These are phyloP conservation scores for Nothocercus julius DNA, from an alignment of 2,113 vertebrate species.

Conservation along the genomic window DNA sequence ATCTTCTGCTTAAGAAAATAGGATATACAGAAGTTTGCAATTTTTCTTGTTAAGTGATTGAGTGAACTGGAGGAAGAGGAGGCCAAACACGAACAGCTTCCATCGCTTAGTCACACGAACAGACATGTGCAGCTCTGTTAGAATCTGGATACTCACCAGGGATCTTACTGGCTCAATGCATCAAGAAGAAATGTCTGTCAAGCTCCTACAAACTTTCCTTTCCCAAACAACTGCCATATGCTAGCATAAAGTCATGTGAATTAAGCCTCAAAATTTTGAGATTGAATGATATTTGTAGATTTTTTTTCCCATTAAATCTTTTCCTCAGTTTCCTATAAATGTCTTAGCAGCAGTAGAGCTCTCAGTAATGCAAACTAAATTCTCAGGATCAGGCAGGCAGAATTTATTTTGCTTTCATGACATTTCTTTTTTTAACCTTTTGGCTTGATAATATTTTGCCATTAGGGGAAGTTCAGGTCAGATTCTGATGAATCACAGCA, in stretches of 20 bases:
- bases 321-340: neutral
- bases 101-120: conserved; percentile 17
- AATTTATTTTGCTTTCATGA: neutral
- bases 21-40: neutral
- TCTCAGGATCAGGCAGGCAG: neutral
- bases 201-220: conserved; percentile 55
- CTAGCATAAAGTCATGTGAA: conserved; percentile 25
- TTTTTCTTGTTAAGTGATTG: neutral
- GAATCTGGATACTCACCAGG: conserved; percentile 56
- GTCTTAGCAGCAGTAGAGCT: neutral
- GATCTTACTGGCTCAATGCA: conserved; percentile 53
- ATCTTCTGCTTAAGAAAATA: neutral
- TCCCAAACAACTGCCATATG: conserved; percentile 55
- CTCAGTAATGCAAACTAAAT: neutral
- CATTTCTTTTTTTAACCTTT: neutral
- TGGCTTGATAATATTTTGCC: neutral
- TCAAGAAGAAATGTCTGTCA: conserved; percentile 62
- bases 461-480: neutral
- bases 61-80: conserved; percentile 23
- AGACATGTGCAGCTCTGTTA: conserved; percentile 41
- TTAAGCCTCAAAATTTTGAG: neutral
- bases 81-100: conserved; percentile 37
- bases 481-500: neutral
- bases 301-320: neutral
- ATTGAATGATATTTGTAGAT: neutral